Evolutionary conservation across 2,888 invertebrate species (phyloP), one percentile per base, ranked within the genome.

Genomic region (Chesias legatella): DNA sequence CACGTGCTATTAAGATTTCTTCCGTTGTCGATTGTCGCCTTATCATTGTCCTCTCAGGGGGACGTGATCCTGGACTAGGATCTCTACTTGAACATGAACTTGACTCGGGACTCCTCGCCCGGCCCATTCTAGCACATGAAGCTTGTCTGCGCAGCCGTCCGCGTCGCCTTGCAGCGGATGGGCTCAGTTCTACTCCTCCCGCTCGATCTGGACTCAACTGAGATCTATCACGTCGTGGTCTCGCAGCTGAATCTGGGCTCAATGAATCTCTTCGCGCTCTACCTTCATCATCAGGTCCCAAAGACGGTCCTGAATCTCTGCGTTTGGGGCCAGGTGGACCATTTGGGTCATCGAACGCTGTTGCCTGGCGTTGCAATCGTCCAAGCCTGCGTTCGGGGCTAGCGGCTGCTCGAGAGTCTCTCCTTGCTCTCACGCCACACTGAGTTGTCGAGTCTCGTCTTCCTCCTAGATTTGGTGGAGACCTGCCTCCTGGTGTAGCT

Each of bases 11-110:
- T 25, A 97, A 82, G 61, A 97, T 97, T 79, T 97, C 97, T 73
- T 96, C 96, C 0, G 96, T 97, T 7, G 96, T 96, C 17, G 96
- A 96, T 81, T 96, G 96, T 43, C 96, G 89, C 43, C 96, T 89
- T 45, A 95, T 94, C 56, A 94, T 91, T 6, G 95, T 94, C 24
- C 94, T 89, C 25, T 92, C 90, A 3, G 89, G 88, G 27, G 90
- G 90, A 63, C 54, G 89, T 63, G 59, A 90, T 58, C 94, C 93
- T 0, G 96, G 97, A 64, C 95, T 95, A 1, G 95, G 95, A 70
- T 96, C 96, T 35, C 96, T 89, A 48, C 86, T 88, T 4, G 96
- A 96, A 73, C 96, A 96, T 24, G 93, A 93, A 56, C 92, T 93
- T 0, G 92, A 92, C 54, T 93, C 93, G 0, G 93, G 93, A 21